Evolutionary conservation across 2,113 vertebrate species (phyloP), one percentile per base, ranked within the genome.

Genomic region (Grammomys dolichurus): DNA sequence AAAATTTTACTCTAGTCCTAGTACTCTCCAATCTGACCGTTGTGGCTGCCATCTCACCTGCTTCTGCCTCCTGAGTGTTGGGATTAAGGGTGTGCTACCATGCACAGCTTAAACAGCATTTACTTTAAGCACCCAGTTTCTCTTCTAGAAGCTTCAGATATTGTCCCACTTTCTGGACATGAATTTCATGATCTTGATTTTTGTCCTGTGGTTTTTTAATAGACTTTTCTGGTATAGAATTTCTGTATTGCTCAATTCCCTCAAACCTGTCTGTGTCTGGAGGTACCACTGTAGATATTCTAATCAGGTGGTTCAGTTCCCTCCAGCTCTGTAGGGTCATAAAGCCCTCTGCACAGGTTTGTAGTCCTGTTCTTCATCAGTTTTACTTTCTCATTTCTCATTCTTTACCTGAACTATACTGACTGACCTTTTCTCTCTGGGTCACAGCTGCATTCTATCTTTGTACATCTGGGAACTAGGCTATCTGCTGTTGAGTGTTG

Each of bases 361-460:
- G 86, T 8, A 14, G 33, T 69, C 20, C 28, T 58, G 40, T n/a
- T 91, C 10, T 40, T 60, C 1, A 36, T 4, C 58, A 69, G 28
- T 87, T 84, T 96, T 82, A 20, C n/a, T 60, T 60, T 28, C 40
- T 87, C 48, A 28, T 78, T 84, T 87, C 20, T 94, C 19, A 60
- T 48, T 89, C 56, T 87, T 87, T 36, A 2, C 51, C 69, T 88
- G 82, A 73, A 58, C 33, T 43, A 28, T 28, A 33, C 16, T 82
- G 70, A 43, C 36, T 56, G 58, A 26, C 36, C 51, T 28, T 56
- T 7, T 73, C 12, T 89, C 31, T 20, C 60, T 76, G 58, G 72
- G 95, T 80, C 46, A 84, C 33, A 72, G 58, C 69, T 87, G 33
- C 60, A 60, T 48, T 31, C 81, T 91, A 1, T 85, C 56, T 95